phyloP scores from a whole-genome alignment of 1,140 invertebrate species.

The Pogonus chalceus region DNA sequence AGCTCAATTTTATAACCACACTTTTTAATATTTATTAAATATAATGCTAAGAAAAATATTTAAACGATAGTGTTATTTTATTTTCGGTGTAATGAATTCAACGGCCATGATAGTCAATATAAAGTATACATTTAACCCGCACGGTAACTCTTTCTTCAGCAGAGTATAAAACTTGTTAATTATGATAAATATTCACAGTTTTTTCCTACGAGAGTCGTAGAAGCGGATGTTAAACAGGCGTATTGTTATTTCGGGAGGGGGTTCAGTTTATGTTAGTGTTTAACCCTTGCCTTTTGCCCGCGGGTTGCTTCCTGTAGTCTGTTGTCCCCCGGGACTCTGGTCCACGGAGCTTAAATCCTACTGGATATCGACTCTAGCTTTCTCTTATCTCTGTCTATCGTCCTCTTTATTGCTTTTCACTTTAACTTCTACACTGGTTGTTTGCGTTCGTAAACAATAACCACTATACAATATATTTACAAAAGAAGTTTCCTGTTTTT shows the following conservation, averaged over 20 bases:
- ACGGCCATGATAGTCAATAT: too few species aligned
- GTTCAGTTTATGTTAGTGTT: constrained; percentile 33
- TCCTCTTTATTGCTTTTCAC: neutral
- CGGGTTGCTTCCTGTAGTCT: constrained; percentile 31
- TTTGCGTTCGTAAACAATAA: too few species aligned
- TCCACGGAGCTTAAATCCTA: constrained; percentile 29
- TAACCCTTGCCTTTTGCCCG: constrained; percentile 35
- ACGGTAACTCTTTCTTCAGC: constrained; percentile 28
- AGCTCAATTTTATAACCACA: too few species aligned
- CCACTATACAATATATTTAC: too few species aligned
- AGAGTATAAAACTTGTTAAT: constrained; percentile 37
- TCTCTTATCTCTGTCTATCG: neutral
- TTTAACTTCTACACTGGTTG: neutral
- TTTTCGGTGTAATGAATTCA: too few species aligned
- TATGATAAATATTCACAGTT: constrained; percentile 39
- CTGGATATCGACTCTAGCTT: constrained; percentile 7
- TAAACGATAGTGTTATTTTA: too few species aligned
- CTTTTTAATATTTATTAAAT: too few species aligned
- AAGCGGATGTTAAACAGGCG: constrained; percentile 27
- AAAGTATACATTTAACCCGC: neutral
- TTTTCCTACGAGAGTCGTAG: constrained; percentile 37
- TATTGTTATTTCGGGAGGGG: constrained; percentile 33
- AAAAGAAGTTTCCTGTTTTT: too few species aligned
- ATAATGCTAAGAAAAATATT: too few species aligned
- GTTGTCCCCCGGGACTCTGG: constrained; percentile 27